These are phyloP conservation scores for Hirundichthys speculiger DNA, from an alignment of 2,113 vertebrate species.

Conservation along the genomic window DNA sequence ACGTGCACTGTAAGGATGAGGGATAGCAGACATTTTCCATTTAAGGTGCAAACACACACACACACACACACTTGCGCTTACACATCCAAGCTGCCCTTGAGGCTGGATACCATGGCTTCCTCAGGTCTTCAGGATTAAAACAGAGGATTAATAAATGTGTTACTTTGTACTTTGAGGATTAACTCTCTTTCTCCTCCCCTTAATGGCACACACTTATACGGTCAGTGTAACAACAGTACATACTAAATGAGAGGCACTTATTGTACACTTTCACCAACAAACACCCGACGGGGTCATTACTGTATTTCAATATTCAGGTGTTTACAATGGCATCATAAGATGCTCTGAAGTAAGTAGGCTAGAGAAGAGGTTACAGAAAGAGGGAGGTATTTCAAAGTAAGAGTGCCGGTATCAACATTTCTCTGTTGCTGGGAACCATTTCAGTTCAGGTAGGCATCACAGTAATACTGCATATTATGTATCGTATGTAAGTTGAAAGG, in stretches of 20 bases:
- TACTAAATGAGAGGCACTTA: constrained; percentile 27
- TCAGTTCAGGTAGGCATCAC: constrained; percentile 47
- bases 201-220: constrained; percentile 30
- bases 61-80: constrained; percentile 19
- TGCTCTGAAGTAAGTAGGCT: constrained; percentile 19
- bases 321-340: constrained; percentile 39
- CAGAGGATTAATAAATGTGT: constrained; percentile 56
- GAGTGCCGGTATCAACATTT: constrained; percentile 44
- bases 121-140: constrained; percentile 61
- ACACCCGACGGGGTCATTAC: constrained; percentile 22
- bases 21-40: constrained; percentile 20
- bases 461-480: not conserved
- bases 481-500: no score
- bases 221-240: constrained; percentile 10
- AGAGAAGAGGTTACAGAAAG: constrained; percentile 16
- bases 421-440: constrained; percentile 32
- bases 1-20: constrained; percentile 30
- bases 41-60: constrained; percentile 28
- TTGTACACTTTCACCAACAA: constrained; percentile 5
- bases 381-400: constrained; percentile 12
- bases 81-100: constrained; percentile 34
- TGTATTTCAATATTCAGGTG: constrained; percentile 30
- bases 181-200: constrained; percentile 44
- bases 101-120: constrained; percentile 40
- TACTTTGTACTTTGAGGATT: constrained; percentile 54